These are phyloP conservation scores for Leuctra nigra DNA, from an alignment of 2,888 invertebrate genomes.

Conservation along the genomic window DNA sequence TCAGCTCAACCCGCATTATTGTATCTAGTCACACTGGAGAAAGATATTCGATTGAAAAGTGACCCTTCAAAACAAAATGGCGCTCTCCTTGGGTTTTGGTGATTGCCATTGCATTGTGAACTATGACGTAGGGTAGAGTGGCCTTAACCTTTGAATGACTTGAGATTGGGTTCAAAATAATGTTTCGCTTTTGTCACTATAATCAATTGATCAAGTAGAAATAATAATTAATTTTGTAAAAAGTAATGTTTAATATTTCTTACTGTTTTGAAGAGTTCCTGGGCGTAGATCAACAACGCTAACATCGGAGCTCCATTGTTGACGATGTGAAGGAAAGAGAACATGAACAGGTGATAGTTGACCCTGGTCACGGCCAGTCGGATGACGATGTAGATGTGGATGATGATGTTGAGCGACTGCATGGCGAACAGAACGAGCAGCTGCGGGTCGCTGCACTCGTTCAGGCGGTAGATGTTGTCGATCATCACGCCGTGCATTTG, in stretches of 20 bases:
- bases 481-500: not conserved
- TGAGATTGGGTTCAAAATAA: no score
- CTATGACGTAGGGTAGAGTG: no score
- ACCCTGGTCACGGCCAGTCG: not conserved
- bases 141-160: no score
- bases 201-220: no score
- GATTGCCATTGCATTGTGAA: no score
- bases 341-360: not conserved
- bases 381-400: slow-evolving; percentile 5
- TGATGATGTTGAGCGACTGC: not conserved
- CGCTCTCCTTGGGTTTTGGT: no score
- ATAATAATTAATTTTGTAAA: no score
- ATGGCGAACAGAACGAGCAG: not conserved
- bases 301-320: not conserved
- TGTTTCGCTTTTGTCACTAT: no score
- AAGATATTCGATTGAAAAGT: no score
- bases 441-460: not conserved
- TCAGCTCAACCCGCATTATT: no score
- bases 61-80: no score
- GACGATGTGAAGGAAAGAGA: not conserved
- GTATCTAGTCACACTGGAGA: no score
- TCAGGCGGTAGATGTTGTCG: not conserved
- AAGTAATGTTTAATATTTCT: not conserved
- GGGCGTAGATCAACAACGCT: not conserved
- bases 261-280: not conserved